Conservation (phyloP, 2,113 vertebrate genomes). For the Lamprotornis superbus region DNA sequence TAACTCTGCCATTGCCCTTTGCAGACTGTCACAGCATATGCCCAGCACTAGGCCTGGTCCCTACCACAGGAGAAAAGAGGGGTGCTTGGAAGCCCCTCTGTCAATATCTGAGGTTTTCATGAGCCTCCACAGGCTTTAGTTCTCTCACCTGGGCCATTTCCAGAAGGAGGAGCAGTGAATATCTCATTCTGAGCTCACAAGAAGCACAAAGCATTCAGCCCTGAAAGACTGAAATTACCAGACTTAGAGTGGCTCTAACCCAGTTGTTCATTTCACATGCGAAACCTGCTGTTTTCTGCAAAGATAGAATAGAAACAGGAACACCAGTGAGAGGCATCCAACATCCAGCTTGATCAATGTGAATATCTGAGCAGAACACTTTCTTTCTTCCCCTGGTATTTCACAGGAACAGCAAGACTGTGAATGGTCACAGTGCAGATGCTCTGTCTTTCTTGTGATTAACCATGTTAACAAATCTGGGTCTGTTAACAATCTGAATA, state of each 20-base stretch:
- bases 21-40: neutral
- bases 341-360: neutral
- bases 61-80: neutral
- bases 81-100: neutral
- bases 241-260: neutral
- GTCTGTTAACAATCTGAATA: neutral
- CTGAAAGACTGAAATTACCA: neutral
- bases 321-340: neutral
- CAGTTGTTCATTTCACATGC: neutral
- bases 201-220: neutral
- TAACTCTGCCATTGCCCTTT: neutral
- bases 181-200: neutral
- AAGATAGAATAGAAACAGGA: neutral
- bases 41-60: neutral
- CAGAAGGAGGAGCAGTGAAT: neutral
- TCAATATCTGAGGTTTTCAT: neutral
- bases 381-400: neutral
- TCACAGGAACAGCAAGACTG: neutral
- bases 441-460: neutral
- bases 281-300: neutral
- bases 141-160: neutral
- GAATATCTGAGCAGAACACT: neutral
- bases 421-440: neutral
- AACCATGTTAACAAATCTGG: neutral
- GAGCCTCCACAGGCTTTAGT: neutral